A percentile compares a stretch with the other conserved stretches of the same genome.
Evolutionary conservation across 1,140 invertebrate species (phyloP).

Genomic region (Zelostemma sp.): DNA sequence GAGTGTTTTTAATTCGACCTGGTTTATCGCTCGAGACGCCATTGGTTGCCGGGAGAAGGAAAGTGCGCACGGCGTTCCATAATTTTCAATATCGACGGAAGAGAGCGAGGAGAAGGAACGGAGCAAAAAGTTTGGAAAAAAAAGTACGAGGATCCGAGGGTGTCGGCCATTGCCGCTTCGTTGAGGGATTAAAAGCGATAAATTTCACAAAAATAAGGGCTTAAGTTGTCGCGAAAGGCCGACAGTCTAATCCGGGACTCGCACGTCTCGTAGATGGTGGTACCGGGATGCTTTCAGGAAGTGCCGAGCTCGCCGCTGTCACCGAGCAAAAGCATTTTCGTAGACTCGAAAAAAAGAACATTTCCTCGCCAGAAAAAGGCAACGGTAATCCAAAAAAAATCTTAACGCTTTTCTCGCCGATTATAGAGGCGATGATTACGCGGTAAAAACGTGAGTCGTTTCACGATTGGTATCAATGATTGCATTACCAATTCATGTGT

Average conservation of each 20-base stretch:
- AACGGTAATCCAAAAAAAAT: too few species aligned
- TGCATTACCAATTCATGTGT: constrained; percentile 13
- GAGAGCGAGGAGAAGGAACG: constrained; percentile 18
- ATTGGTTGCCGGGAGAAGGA: constrained; percentile 10
- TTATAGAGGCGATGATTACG: too few species aligned
- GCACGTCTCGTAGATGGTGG: constrained; percentile 47
- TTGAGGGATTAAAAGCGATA: constrained; percentile 71
- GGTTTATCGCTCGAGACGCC: constrained; percentile 53
- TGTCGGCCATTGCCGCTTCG: constrained; percentile 33
- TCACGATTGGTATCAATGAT: constrained; percentile 10
- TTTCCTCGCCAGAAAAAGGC: too few species aligned
- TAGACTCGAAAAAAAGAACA: too few species aligned
- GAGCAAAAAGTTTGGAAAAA: constrained; percentile 33
- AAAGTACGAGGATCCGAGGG: constrained; percentile 14
- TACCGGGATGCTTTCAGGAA: constrained; percentile 50
- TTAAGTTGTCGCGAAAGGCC: constrained; percentile 67
- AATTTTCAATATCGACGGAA: constrained; percentile 62
- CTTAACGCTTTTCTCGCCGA: too few species aligned
- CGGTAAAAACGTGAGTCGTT: constrained; percentile 12
- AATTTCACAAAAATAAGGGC: constrained; percentile 71
- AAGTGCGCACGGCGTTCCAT: constrained; percentile 53
- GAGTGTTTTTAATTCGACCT: constrained; percentile 65
- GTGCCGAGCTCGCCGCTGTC: constrained; percentile 29
- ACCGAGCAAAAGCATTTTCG: background rate
- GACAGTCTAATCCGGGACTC: constrained; percentile 68